Conservation (phyloP, 2,113 vertebrate species). For the Gasterosteus nipponicus region DNA sequence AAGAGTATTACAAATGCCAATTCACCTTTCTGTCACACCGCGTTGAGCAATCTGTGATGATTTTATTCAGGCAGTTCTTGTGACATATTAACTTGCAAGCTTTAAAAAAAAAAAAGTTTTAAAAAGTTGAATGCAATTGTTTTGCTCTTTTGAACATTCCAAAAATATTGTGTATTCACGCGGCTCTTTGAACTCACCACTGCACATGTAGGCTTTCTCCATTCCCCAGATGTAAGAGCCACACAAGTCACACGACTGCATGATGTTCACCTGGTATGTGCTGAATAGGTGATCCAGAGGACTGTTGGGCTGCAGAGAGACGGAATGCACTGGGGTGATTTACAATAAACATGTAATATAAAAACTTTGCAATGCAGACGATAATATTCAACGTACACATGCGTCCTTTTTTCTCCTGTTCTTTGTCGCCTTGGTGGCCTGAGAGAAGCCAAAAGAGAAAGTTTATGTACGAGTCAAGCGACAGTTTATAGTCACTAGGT, state of each 20-base stretch:
- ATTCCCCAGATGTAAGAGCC: conserved; percentile 95
- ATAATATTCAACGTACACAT: conserved; percentile 81
- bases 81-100: conserved; percentile 96
- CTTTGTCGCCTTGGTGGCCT: conserved; percentile 87
- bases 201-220: conserved; percentile 96
- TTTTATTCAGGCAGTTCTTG: conserved; percentile 92
- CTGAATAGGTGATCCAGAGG: conserved; percentile 89
- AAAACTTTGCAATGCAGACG: background rate
- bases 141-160: background rate
- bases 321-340: background rate
- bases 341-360: background rate
- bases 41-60: conserved; percentile 86
- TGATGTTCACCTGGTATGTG: conserved; percentile 94
- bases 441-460: conserved; percentile 32
- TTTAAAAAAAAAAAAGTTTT: conserved; percentile 57
- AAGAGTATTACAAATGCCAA: background rate
- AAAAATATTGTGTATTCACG: background rate
- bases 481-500: background rate
- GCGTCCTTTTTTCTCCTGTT: conserved; percentile 88
- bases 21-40: conserved; percentile 82
- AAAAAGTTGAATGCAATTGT: background rate
- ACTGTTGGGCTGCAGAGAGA: conserved; percentile 80
- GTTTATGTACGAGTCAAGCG: background rate
- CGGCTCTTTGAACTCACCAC: conserved; percentile 81
- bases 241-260: conserved; percentile 95